Evolutionary conservation across 2,113 vertebrate species (phyloP).

Genomic region (Dryoscopus gambensis): DNA sequence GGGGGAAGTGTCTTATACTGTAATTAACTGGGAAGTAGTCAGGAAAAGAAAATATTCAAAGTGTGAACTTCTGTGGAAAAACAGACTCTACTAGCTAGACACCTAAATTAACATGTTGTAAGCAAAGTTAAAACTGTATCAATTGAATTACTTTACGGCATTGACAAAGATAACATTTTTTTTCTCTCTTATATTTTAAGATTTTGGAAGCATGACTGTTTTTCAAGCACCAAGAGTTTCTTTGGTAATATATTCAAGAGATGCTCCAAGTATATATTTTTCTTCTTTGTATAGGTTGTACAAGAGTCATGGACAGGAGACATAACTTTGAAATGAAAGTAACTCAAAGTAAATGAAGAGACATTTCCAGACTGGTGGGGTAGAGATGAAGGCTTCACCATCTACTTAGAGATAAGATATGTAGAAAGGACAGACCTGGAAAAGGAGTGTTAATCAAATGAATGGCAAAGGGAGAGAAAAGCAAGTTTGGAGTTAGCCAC

Average conservation of each 20-base stretch:
- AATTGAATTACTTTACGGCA: neutral
- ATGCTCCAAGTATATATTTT: neutral
- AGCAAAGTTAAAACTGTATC: neutral
- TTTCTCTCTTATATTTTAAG: neutral
- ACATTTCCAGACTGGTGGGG: neutral
- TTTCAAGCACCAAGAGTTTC: neutral
- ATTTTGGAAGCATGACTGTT: neutral
- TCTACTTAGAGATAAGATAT: neutral
- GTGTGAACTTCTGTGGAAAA: neutral
- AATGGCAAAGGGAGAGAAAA: neutral
- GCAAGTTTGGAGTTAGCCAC: neutral
- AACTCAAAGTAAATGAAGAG: neutral
- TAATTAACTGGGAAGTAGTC: conserved; percentile 6
- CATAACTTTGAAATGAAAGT: neutral
- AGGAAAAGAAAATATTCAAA: neutral
- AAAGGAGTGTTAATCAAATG: neutral
- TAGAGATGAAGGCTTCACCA: neutral
- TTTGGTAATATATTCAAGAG: neutral
- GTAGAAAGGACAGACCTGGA: neutral
- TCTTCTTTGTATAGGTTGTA: neutral
- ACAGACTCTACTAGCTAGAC: neutral
- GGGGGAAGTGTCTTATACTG: neutral
- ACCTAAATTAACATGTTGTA: neutral
- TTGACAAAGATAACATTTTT: neutral
- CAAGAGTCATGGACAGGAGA: neutral